Evolutionary conservation across 2,113 vertebrate genomes (phyloP).

Genomic region (Xiphophorus maculatus): DNA sequence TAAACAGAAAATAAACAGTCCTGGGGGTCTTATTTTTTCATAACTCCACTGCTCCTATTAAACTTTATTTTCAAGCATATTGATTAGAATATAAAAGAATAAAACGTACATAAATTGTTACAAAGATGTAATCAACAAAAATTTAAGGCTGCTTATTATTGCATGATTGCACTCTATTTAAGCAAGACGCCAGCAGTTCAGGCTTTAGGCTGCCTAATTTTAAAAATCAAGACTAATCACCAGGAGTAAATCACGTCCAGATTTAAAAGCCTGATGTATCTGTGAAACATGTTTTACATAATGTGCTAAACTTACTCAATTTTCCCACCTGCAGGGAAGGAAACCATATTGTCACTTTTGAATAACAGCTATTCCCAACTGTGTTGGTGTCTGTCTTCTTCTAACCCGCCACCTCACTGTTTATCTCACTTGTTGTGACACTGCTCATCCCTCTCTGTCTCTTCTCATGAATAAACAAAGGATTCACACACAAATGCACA

Average conservation of each 20-base stretch:
- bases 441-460: slow-evolving; percentile 14
- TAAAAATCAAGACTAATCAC: slow-evolving; percentile 56
- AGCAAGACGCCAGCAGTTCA: slow-evolving; percentile 20
- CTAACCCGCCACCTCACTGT: slow-evolving; percentile 6
- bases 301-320: slow-evolving; percentile 56
- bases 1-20: no score
- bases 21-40: no score
- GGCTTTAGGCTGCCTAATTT: slow-evolving; percentile 44
- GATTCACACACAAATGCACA: slow-evolving; percentile 1
- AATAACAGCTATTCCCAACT: slow-evolving; percentile 28
- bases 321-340: slow-evolving; percentile 38
- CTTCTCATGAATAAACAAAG: slow-evolving; percentile 16
- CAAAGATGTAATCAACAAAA: no score
- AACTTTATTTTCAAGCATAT: neutral
- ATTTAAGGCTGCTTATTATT: neutral
- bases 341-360: slow-evolving; percentile 45
- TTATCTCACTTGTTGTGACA: slow-evolving; percentile 23
- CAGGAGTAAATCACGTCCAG: slow-evolving; percentile 37
- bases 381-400: neutral
- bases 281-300: slow-evolving; percentile 53
- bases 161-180: slow-evolving; percentile 11
- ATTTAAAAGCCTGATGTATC: slow-evolving; percentile 51
- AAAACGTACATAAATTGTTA: neutral
- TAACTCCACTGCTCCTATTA: no score
- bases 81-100: neutral